A percentile compares a stretch with the other conserved stretches of the same genome.
phyloP scores from a whole-genome alignment of 2,797 vertebrate genomes.

The Lagorchestes hirsutus region DNA sequence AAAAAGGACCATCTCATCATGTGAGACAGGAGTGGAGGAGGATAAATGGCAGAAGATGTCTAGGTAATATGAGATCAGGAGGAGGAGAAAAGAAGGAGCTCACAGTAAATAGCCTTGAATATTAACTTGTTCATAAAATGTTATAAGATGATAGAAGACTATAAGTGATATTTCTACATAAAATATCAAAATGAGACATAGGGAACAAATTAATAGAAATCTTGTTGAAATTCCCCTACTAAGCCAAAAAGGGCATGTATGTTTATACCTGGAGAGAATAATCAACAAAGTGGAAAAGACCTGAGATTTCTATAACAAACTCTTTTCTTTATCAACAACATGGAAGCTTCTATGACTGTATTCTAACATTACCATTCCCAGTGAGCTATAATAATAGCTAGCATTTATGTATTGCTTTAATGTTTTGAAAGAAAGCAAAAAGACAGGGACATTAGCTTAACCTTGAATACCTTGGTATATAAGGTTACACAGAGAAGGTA shows the following conservation, averaged over 20 bases:
- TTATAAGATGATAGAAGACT: neutral
- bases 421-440: neutral
- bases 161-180: neutral
- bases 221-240: neutral
- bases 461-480: neutral
- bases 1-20: neutral
- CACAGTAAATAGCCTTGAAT: neutral
- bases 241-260: neutral
- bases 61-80: neutral
- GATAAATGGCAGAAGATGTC: neutral
- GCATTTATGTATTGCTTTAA: neutral
- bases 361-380: neutral
- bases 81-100: neutral
- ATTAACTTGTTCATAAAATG: neutral
- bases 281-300: neutral
- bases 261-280: neutral
- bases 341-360: neutral
- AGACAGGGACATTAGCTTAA: neutral
- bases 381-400: neutral
- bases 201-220: neutral
- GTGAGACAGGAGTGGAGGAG: neutral
- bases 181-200: neutral
- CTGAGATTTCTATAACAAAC: neutral
- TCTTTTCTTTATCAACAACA: too few species aligned
- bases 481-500: neutral